phyloP scores from a whole-genome alignment of 2,113 vertebrate genomes.

The Salvator merianae region DNA sequence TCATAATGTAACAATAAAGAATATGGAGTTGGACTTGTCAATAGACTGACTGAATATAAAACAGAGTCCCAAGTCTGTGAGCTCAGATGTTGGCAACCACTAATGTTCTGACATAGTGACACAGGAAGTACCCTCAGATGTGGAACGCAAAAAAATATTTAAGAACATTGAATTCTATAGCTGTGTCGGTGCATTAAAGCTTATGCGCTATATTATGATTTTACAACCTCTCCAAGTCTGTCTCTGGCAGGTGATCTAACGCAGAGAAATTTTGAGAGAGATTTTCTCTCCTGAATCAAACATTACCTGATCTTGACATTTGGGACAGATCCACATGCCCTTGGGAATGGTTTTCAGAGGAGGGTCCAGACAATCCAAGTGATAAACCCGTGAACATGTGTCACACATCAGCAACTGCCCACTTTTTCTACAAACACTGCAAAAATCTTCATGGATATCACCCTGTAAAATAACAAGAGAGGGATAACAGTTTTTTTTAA shows the following conservation, averaged over 20 bases:
- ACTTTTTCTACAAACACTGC: constrained; percentile 99
- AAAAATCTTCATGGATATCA: constrained; percentile 99
- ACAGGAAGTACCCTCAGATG: background rate
- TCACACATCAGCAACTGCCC: constrained; percentile 99
- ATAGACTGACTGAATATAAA: too few species aligned
- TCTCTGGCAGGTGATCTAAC: constrained; percentile 11
- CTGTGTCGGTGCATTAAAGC: constrained; percentile 24
- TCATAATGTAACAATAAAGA: constrained; percentile 15
- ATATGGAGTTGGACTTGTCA: background rate
- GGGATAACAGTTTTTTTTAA: constrained; percentile 31
- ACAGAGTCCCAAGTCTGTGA: background rate
- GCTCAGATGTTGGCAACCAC: constrained; percentile 18
- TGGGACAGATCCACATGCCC: constrained; percentile 99
- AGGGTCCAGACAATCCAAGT: constrained; percentile 98
- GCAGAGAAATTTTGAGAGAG: background rate
- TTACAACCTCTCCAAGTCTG: background rate
- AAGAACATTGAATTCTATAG: background rate
- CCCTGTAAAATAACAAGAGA: constrained; percentile 83
- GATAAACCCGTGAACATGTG: constrained; percentile 99
- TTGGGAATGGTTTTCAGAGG: constrained; percentile 99
- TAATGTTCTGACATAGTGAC: background rate
- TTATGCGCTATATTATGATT: background rate
- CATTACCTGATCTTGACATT: constrained; percentile 99
- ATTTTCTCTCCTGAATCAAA: constrained; percentile 13
- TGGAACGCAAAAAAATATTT: constrained; percentile 10